phyloP scores from a whole-genome alignment of 2,113 vertebrate species.

The Myanophis thanlyinensis region DNA sequence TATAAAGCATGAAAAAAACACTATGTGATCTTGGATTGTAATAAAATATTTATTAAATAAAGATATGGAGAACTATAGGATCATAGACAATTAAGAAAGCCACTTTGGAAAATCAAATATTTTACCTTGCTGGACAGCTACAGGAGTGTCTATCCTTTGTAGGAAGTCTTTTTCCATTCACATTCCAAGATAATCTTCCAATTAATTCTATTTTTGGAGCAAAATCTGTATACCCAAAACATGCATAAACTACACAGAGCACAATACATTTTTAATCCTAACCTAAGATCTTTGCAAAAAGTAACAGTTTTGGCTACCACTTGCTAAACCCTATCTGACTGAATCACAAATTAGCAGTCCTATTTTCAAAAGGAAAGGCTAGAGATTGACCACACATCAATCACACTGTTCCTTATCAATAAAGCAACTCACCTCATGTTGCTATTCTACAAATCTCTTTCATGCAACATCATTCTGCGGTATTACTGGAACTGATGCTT shows the following conservation, averaged over 20 bases:
- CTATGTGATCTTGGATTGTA: not conserved
- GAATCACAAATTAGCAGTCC: not conserved
- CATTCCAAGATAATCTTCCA: not conserved
- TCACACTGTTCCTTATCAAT: not conserved
- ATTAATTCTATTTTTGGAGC: not conserved
- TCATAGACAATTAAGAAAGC: not conserved
- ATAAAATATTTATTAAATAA: not conserved
- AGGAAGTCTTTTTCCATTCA: not conserved
- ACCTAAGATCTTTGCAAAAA: not conserved
- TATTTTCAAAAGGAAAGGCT: not conserved
- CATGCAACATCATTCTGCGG: not conserved
- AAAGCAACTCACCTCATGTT: not conserved
- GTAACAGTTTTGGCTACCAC: not conserved
- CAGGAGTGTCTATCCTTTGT: not conserved
- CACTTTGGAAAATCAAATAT: not conserved
- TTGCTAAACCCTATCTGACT: not conserved
- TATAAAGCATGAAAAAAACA: not conserved
- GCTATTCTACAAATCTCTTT: not conserved
- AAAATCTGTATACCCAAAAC: not conserved
- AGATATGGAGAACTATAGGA: not conserved
- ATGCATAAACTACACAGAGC: not conserved
- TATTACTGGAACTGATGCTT: not conserved
- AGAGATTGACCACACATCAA: not conserved
- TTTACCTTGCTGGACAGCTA: not conserved
- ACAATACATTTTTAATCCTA: not conserved